Evolutionary conservation across 2,113 vertebrate genomes (phyloP), one percentile per base, ranked within the genome.

Genomic region (Hippocampus comes): DNA sequence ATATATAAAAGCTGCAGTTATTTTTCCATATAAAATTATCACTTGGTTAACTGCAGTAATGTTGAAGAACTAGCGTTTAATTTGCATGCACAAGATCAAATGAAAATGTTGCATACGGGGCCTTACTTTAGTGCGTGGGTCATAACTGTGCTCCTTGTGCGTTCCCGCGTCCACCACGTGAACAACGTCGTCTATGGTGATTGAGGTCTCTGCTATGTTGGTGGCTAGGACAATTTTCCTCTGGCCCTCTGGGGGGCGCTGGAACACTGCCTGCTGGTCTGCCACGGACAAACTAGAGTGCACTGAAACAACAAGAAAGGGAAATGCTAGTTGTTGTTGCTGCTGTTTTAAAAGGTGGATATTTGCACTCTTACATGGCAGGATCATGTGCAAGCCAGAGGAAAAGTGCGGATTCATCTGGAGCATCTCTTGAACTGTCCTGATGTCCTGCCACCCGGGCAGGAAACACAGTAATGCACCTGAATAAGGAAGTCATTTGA

Each of bases 371-470:
- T 94, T 91, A 98, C 97, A 90, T 80, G 97, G 95, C 4, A 98
- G 25, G 79, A 99, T 94, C 41, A 95, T 91, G 77, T 93, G 94
- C 41, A 93, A 93, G 82, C 89, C 93, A 25, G 90, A 91, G 71
- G 90, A 93, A 2, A 92, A 88, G 3, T 89, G 84, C 0, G 80
- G 78, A 51, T 84, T 94, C 80, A 87, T 90, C 30, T 95, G 83
- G 23, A 99, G 94, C 30, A 91, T 94, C 73, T 98, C 93, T 82
- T 97, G 95, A 63, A 98, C 94, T 1, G 91, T 91, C 70, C 91
- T 95, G 87, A 99, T 99, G 63, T 99, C 96, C 86, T 98, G 97
- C 97, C 96, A 99, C 0, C 97, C 97, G 0, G 97, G 96, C 30
- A 99, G 93, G 85, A 99, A 99, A 90, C 97, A 99, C 80, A 99